Evolutionary conservation across 2,797 vertebrate genomes (phyloP).

Genomic region (Microctenopoma steveboyesi): DNA sequence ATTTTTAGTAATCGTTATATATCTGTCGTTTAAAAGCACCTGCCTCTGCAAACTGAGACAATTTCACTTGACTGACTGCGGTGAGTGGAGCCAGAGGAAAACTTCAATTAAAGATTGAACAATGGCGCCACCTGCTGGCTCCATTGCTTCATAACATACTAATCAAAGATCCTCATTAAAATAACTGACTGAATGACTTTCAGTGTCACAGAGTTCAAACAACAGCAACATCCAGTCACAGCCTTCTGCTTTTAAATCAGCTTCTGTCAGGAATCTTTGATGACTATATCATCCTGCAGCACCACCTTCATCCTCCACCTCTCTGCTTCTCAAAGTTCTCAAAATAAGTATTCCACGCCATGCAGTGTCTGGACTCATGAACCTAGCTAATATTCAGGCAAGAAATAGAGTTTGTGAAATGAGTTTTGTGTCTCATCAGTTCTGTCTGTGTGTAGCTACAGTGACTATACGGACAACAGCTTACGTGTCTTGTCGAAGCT

Average conservation of each 20-base stretch:
- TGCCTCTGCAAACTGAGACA: slow-evolving; percentile 2
- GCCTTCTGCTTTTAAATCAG: too few species aligned
- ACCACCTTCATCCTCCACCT: too few species aligned
- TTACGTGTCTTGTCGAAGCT: slow-evolving; percentile 78
- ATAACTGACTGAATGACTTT: too few species aligned
- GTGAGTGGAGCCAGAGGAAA: background rate
- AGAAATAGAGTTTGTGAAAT: slow-evolving; percentile 34
- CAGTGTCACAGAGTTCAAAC: too few species aligned
- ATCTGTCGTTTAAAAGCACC: background rate
- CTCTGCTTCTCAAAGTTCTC: too few species aligned
- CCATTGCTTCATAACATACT: background rate
- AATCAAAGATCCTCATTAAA: too few species aligned
- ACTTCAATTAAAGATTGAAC: background rate
- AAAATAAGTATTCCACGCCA: slow-evolving; percentile 72
- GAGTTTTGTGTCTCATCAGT: slow-evolving; percentile 46
- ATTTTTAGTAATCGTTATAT: background rate
- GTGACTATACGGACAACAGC: slow-evolving; percentile 62
- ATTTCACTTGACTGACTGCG: background rate
- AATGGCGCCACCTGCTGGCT: slow-evolving; percentile 22
- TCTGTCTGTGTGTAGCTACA: slow-evolving; percentile 64
- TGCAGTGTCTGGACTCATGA: slow-evolving; percentile 56
- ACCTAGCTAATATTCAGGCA: slow-evolving; percentile 45
- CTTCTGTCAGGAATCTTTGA: too few species aligned
- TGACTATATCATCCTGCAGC: too few species aligned
- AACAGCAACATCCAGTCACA: too few species aligned